Evolutionary conservation across 2,113 vertebrate genomes (phyloP), one percentile per base, ranked within the genome.

Genomic region (Meleagris gallopavo): DNA sequence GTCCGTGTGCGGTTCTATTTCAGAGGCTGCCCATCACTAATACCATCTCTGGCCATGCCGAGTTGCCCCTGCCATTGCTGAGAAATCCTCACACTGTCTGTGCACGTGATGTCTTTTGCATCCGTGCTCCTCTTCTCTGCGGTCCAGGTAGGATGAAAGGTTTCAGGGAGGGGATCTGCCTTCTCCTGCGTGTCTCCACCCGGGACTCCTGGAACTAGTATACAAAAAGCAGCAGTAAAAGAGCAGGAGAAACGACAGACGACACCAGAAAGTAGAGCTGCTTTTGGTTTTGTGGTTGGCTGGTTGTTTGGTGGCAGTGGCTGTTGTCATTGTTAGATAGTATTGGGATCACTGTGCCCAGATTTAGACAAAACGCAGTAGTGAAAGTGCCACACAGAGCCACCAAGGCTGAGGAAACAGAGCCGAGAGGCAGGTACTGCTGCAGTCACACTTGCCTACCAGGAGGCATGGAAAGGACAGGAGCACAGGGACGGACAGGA

Each of bases 1-100:
- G 40, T 27, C 14, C 34, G 32, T 48, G 24, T 0, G 2, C 34
- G 4, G 36, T 5, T 61, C 43, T 2, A 0, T 38, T 19, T 78
- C n/a, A 2, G 60, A 82, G 65, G 40, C 52, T 84, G 57, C 10
- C 57, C 13, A 2, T 60, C 20, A 9, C 20, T 32, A 52, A 30
- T 15, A 19, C 18, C 2, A 1, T 40, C 54, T 79, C 57, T 43
- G 19, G 21, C 48, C 3, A 2, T 46, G 19, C 41, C 10, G 40
- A 72, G 71, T n/a, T 62, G 36, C 6, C 7, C n/a, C 32, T 67
- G 32, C 43, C 43, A 8, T 2, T 14, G 16, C 50, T 15, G 13
- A 50, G 27, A 27, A n/a, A 32, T n/a, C 36, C 38, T 15, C n/a
- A 16, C 34, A 58, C 16, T 43, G 41, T 12, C 2, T 1, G 19